These are phyloP conservation scores for Oxycera nigricornis DNA, from an alignment of 2,888 invertebrate species.

Conservation along the genomic window DNA sequence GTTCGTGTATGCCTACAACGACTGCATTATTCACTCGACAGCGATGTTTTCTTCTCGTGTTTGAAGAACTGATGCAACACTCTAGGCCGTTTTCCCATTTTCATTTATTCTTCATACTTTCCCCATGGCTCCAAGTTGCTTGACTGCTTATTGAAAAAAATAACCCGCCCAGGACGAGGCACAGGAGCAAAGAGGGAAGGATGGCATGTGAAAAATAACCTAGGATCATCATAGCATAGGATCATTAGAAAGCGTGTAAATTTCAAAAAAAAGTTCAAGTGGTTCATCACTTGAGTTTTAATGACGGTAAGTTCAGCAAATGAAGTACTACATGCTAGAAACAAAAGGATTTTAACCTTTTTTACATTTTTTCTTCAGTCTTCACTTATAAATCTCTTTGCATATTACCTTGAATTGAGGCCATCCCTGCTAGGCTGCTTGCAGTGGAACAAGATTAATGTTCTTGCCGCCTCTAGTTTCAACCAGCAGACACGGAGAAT, in stretches of 20 bases:
- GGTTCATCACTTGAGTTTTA: constrained; percentile 35
- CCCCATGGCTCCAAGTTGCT: constrained; percentile 21
- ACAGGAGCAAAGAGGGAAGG: too few relatives aligned
- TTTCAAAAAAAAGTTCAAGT: constrained; percentile 40
- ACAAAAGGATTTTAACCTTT: constrained; percentile 20
- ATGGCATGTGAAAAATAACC: too few relatives aligned
- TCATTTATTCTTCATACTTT: constrained; percentile 12
- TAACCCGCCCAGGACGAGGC: neutral
- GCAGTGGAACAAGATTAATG: neutral
- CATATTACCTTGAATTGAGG: constrained; percentile 24
- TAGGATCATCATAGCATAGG: constrained; percentile 7
- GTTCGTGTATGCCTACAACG: neutral
- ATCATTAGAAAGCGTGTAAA: constrained; percentile 26
- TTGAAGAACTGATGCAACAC: constrained; percentile 38
- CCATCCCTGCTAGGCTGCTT: neutral
- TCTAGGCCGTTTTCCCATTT: constrained; percentile 26
- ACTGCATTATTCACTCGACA: constrained; percentile 22
- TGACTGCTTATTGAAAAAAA: constrained; percentile 14
- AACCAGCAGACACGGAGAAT: neutral
- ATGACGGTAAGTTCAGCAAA: constrained; percentile 38
- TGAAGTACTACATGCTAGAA: constrained; percentile 20
- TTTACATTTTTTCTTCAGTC: neutral
- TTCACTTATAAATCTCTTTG: constrained; percentile 11
- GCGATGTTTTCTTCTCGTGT: constrained; percentile 17
- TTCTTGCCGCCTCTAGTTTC: neutral